Evolutionary conservation across 2,797 vertebrate genomes (phyloP), one percentile per base, ranked within the genome.

Genomic region (Lithobates sylvaticus): DNA sequence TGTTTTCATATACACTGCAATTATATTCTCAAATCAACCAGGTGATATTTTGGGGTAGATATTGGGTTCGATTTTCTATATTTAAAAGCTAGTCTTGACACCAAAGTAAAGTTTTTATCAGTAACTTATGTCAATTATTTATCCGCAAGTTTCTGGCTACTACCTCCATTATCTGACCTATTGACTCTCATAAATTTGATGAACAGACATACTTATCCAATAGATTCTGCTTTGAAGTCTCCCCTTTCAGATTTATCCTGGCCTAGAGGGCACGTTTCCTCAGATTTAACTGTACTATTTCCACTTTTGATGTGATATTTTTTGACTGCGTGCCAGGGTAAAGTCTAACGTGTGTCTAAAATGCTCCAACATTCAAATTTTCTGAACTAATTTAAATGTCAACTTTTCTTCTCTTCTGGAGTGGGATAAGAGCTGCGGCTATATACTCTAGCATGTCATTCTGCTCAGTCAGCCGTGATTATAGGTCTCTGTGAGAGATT

Each of bases 331-430:
- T 64, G 73, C 85, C 85, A 86, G 85, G 42, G 42, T 71, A 77
- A 61, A 76, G 73, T 58, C 58, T 61, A 61, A 50, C 77, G 76
- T 81, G 72, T 81, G 84, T 86, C 84, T 81, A 34, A 81, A 81
- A 23, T n/a, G 36, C 34, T 86, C 76, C 84, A 36, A 44, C 77
- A 81, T 81, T 86, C 84, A 81, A 27, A 69, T 81, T 86, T 86
- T 76, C 71, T 34, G 32, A 76, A 81, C 58, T 86, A 81, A 86
- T 86, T 86, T 86, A 70, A 86, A 86, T 81, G 84, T 86, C 84
- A 81, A 86, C 65, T 50, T 80, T 85, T 79, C 73, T 77, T 61
- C 23, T 67, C 26, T 34, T 58, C 8, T 32, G 58, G 23, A 44
- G 29, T 61, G 58, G 80, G 79, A 39, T 72, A 65, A 58, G 34